These are phyloP conservation scores for Jaculus jaculus DNA, from an alignment of 2,113 vertebrate genomes.

Conservation along the genomic window DNA sequence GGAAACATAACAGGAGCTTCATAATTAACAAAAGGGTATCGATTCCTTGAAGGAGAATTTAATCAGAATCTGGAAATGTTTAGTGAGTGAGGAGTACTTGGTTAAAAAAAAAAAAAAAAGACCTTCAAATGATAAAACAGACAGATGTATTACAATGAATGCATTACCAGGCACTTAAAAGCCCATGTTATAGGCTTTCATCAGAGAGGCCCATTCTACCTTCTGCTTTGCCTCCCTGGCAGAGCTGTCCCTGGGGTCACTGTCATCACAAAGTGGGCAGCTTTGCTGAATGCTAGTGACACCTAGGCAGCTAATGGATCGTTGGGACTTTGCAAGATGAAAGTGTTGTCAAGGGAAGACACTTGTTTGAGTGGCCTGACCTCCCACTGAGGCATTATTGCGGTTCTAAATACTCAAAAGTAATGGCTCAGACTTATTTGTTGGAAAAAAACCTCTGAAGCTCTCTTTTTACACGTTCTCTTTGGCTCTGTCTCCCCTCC, in stretches of 20 bases:
- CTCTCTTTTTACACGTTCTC: not conserved
- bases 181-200: not conserved
- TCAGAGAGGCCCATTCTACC: not conserved
- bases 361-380: not conserved
- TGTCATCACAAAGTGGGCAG: not conserved
- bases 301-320: constrained; percentile 17
- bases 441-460: not conserved
- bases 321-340: constrained; percentile 24
- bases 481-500: not conserved
- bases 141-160: not conserved
- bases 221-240: constrained; percentile 2
- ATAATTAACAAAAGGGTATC: not conserved
- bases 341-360: constrained; percentile 18
- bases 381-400: not conserved
- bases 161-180: not conserved
- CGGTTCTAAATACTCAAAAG: constrained; percentile 40
- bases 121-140: not conserved
- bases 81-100: not conserved
- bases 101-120: not conserved
- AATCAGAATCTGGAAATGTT: not conserved
- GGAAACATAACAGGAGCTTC: not conserved
- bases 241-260: not conserved
- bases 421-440: not conserved
- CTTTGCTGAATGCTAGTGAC: not conserved
- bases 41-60: constrained; percentile 16